Evolutionary conservation across 2,113 vertebrate genomes (phyloP), one percentile per base, ranked within the genome.

Genomic region (Pomatorhinus ruficollis): DNA sequence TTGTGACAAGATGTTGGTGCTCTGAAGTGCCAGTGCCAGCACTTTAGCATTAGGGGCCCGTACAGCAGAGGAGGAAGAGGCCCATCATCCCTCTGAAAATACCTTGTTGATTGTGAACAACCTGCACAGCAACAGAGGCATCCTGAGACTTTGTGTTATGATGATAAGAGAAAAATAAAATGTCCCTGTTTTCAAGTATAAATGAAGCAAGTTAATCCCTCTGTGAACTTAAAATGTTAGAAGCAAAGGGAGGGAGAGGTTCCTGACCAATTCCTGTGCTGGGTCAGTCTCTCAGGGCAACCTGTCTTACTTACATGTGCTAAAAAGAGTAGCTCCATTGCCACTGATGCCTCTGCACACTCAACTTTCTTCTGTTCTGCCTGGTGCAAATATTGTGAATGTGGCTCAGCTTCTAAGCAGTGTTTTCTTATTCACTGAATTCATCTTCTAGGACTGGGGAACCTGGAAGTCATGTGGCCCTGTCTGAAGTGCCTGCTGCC

Each of bases 321-420:
- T 79, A 30, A 31, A 18, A 65, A 31, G 23, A 24, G 21, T 47
- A 16, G 9, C 40, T 74, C 25, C 15, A 2, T 27, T 37, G 22
- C 57, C 45, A 10, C 53, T 27, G 44, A n/a, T 44, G 44, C 12
- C 15, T 74, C 33, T 69, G 23, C 5, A 37, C 8, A 24, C 12
- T 7, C 3, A 2, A 3, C 19, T 76, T n/a, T 5, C 20, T 69
- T 63, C 40, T 84, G 0, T 49, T 59, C 25, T 66, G 4, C 42
- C 45, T 44, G 27, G 2, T 49, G 37, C 35, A 82, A 59, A 16
- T 23, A n/a, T 2, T 39, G 10, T 45, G 56, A 66, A 20, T 37
- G 40, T 40, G 49, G 19, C 42, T 57, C 37, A 45, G 18, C 60
- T 71, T 76, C 45, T 37, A 35, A 61, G 27, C 17, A 56, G 11